These are phyloP conservation scores for Copsychus sechellarum DNA, from an alignment of 2,113 vertebrate species.

Conservation along the genomic window DNA sequence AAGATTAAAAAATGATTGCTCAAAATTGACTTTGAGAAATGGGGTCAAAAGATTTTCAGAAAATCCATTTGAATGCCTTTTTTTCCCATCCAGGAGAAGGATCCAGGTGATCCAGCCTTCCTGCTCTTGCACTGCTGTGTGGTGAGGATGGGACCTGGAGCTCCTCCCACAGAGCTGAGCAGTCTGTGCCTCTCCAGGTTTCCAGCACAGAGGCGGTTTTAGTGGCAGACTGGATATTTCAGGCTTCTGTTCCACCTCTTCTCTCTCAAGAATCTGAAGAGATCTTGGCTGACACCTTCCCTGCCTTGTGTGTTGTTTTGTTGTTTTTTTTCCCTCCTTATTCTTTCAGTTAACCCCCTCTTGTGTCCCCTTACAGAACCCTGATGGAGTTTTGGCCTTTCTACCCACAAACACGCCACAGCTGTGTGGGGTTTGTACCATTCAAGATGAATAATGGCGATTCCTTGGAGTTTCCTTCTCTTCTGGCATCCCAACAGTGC, in stretches of 20 bases:
- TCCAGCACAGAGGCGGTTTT: neutral
- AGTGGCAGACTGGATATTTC: constrained; percentile 22
- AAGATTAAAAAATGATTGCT: neutral
- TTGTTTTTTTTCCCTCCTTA: neutral
- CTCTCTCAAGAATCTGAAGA: neutral
- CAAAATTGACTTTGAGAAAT: neutral
- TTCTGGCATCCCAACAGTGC: neutral
- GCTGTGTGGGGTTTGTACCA: neutral
- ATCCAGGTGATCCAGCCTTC: neutral
- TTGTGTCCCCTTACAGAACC: neutral
- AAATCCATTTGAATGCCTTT: neutral
- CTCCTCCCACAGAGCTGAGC: neutral
- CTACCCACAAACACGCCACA: neutral
- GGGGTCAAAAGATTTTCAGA: neutral
- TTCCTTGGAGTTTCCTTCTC: neutral
- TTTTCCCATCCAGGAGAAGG: neutral
- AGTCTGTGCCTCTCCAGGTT: neutral
- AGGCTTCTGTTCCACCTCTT: neutral
- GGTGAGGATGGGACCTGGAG: neutral
- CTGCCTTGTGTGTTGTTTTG: neutral
- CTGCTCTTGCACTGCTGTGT: rapidly evolving
- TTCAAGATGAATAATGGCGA: neutral
- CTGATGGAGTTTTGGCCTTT: neutral
- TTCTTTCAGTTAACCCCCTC: neutral
- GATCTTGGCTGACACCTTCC: constrained; percentile 5